phyloP scores from a whole-genome alignment of 2,113 vertebrate genomes.

The Nycticebus coucang region DNA sequence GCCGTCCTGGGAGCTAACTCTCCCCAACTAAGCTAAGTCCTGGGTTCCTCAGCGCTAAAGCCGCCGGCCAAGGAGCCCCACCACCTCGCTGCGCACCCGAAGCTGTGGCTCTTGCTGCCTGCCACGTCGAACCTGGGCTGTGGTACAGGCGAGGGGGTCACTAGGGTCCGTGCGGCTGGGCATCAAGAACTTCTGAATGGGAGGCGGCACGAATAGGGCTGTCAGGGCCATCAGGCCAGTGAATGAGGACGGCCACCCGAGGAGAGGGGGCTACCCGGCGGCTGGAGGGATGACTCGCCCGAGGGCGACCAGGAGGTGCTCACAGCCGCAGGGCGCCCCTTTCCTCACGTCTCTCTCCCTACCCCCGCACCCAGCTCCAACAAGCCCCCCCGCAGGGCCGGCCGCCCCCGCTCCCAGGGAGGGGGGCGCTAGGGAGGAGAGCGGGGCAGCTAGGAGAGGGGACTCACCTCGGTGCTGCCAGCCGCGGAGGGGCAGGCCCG shows the following conservation, averaged over 20 bases:
- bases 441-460: not conserved
- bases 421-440: not conserved
- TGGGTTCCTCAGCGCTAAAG: not conserved
- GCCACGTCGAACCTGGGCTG: constrained; percentile 49
- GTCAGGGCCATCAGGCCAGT: not conserved
- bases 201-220: not conserved
- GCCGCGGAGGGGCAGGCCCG: constrained; percentile 49
- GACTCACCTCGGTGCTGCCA: constrained; percentile 74
- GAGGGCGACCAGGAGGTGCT: not conserved
- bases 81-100: not conserved
- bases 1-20: not conserved
- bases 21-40: fast-evolving
- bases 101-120: not conserved
- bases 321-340: not conserved
- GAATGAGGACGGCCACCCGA: not conserved
- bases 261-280: not conserved
- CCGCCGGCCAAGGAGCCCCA: not conserved
- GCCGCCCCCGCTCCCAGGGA: not conserved
- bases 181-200: not conserved
- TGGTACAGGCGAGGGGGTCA: not conserved
- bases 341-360: not conserved
- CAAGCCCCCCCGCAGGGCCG: constrained; percentile 39
- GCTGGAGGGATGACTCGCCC: not conserved
- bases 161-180: not conserved
- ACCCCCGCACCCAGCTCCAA: not conserved